These are phyloP conservation scores for Formica selysi DNA, from an alignment of 1,140 invertebrate species.

Conservation along the genomic window DNA sequence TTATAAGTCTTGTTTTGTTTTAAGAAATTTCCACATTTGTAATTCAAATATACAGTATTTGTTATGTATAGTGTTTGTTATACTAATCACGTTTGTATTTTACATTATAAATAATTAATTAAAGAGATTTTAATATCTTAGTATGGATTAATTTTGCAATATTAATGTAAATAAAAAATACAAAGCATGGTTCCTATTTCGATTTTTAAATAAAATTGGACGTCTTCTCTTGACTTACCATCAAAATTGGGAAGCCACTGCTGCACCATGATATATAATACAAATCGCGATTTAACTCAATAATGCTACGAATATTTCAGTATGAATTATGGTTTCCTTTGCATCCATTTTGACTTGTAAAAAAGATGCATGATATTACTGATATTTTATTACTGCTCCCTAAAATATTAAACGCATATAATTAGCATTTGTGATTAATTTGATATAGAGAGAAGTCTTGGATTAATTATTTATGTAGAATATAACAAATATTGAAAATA, in stretches of 20 bases:
- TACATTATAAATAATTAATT: too few species aligned
- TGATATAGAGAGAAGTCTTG: not conserved
- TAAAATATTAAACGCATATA: conserved; percentile 32
- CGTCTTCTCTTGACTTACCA: conserved; percentile 67
- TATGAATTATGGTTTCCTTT: not conserved
- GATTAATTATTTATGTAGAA: not conserved
- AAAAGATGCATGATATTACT: conserved; percentile 31
- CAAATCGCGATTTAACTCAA: conserved; percentile 51
- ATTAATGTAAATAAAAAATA: too few species aligned
- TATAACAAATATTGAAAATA: not conserved
- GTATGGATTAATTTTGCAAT: too few species aligned
- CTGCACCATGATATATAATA: conserved; percentile 77
- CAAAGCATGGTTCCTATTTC: too few species aligned
- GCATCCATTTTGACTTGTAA: conserved; percentile 29
- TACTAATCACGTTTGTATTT: too few species aligned
- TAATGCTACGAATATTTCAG: conserved; percentile 15
- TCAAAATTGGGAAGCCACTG: conserved; percentile 79
- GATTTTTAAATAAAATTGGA: not conserved
- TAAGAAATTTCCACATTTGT: too few species aligned
- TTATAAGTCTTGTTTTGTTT: too few species aligned
- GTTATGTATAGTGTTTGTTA: too few species aligned
- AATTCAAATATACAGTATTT: too few species aligned
- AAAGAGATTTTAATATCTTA: too few species aligned
- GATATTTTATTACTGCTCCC: conserved; percentile 3
- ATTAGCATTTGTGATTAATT: conserved; percentile 21